Evolutionary conservation across 2,888 invertebrate genomes (phyloP), one percentile per base, ranked within the genome.

Genomic region (Diogma glabrata): DNA sequence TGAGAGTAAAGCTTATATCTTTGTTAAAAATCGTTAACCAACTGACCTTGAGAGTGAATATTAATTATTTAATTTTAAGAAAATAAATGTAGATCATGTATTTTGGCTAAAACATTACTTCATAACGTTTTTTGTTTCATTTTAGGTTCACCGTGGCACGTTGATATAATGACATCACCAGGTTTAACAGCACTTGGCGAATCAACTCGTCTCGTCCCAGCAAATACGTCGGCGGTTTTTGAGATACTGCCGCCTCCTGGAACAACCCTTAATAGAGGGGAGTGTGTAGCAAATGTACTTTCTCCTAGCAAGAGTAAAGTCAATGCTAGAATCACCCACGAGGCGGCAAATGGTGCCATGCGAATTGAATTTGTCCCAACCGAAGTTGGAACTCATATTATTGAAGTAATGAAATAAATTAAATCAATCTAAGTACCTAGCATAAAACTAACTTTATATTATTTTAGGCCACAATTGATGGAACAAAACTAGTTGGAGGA

Each of bases 361-460:
- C 83, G 87, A 59, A 85, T 93, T 59, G 89, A 95, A 71, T 96
- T 95, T 72, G 85, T 88, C 38, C 91, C 94, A 7, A 83, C 81
- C 48, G 93, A 93, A 75, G 93, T 95, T 59, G 95, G 95, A 61
- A 92, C 91, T 56, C 94, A 97, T 71, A 78, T 91, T 55, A 85
- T 97, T 61, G 93, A 94, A 72, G 89, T 92, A 63, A 78, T n/a
- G n/a, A n/a, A n/a, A n/a, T n/a, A n/a, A n/a, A n/a, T n/a, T n/a
- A n/a, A n/a, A n/a, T n/a, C n/a, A n/a, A n/a, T n/a, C n/a, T n/a
- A n/a, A n/a, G n/a, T n/a, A n/a, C n/a, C n/a, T n/a, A n/a, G n/a
- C n/a, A n/a, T n/a, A n/a, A n/a, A n/a, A n/a, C n/a, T n/a, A n/a
- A n/a, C n/a, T n/a, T n/a, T n/a, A n/a, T n/a, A n/a, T n/a, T n/a